These are phyloP conservation scores for Lichenostomus cassidix DNA, from an alignment of 2,113 vertebrate species.

Conservation along the genomic window DNA sequence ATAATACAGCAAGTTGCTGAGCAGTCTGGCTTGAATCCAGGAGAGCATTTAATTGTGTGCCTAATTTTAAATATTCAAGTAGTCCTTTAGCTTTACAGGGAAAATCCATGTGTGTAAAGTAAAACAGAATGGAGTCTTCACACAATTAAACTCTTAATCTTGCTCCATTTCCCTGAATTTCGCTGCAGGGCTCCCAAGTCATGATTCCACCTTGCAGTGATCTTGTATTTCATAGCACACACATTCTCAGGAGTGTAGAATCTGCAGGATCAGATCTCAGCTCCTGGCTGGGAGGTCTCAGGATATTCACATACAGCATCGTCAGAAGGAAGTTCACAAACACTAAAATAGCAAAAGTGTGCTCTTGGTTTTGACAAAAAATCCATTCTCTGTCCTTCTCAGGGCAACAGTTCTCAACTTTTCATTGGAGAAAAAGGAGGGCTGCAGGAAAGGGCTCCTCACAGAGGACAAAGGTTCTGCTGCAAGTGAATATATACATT, in stretches of 20 bases:
- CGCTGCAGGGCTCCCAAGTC: background rate
- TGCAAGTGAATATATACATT: background rate
- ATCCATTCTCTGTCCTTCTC: background rate
- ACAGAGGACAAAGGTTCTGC: background rate
- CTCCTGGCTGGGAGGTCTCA: rapidly evolving
- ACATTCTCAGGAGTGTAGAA: background rate
- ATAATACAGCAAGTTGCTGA: constrained; percentile 14
- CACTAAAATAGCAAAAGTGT: background rate
- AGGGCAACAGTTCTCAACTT: background rate
- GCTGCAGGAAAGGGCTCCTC: background rate
- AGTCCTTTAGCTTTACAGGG: background rate
- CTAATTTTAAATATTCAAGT: constrained; percentile 19
- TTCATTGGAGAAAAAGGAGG: background rate
- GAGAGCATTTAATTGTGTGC: background rate
- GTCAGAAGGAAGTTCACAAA: background rate
- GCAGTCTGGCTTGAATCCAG: constrained; percentile 11
- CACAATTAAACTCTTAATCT: background rate
- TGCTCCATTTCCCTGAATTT: background rate
- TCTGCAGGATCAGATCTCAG: background rate
- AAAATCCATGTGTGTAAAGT: background rate
- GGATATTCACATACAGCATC: background rate
- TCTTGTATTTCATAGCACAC: background rate
- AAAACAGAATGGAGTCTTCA: background rate
- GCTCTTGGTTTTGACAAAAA: background rate
- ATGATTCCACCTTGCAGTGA: background rate